Conservation (phyloP, 1,140 invertebrate species). For the Drosophila simulans region DNA sequence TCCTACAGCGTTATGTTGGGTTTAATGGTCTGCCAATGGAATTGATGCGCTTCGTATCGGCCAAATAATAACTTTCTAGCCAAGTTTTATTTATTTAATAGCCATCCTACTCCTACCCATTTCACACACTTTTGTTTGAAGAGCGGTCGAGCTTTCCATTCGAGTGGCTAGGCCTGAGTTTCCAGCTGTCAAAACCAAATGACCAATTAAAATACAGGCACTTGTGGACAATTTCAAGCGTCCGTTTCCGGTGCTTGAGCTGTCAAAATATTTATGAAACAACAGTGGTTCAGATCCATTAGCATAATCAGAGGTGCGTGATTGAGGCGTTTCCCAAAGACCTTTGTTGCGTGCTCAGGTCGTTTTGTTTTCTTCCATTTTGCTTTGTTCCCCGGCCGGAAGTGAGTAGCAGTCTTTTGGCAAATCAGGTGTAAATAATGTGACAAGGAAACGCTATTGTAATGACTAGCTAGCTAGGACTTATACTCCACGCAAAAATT, state of each 20-base stretch:
- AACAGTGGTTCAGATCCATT: constrained; percentile 58
- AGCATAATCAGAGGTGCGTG: constrained; percentile 80
- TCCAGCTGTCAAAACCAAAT: constrained; percentile 46
- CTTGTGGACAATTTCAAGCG: constrained; percentile 40
- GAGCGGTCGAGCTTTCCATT: constrained; percentile 6
- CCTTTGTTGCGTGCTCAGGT: constrained; percentile 56
- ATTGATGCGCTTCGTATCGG: constrained; percentile 15
- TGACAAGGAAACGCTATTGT: constrained; percentile 45
- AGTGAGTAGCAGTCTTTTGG: constrained; percentile 26
- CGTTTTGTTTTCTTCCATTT: constrained; percentile 54
- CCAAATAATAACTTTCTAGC: constrained; percentile 12
- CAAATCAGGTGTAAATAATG: constrained; percentile 76
- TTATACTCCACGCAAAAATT: not conserved
- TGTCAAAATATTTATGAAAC: constrained; percentile 60
- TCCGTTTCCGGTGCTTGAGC: constrained; percentile 39
- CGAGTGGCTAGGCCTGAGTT: not conserved
- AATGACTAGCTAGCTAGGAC: not conserved
- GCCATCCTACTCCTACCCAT: not conserved
- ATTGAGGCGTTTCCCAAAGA: constrained; percentile 44
- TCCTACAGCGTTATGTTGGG: not conserved
- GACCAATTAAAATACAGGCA: constrained; percentile 46
- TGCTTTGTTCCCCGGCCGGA: constrained; percentile 28
- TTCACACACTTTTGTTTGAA: constrained; percentile 4
- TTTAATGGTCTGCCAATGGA: constrained; percentile 11
- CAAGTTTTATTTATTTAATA: constrained; percentile 15